Conservation (phyloP, 2,797 vertebrate genomes). For the Gila robusta region DNA sequence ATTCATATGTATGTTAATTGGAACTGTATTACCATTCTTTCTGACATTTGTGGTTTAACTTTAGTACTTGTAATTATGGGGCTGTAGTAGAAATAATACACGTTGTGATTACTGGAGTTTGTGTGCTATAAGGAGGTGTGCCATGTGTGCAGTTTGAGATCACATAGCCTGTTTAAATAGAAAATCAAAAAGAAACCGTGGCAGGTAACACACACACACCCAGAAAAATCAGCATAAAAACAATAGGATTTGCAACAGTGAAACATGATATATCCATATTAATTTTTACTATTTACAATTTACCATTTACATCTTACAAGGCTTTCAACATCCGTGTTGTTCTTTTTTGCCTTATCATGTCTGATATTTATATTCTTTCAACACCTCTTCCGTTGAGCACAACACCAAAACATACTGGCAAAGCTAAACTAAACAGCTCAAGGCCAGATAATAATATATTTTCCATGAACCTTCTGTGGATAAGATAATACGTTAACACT, state of each 20-base stretch:
- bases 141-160: not conserved
- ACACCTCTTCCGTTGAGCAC: not conserved
- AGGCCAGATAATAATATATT: not conserved
- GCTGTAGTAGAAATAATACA: not conserved
- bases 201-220: constrained; percentile 3
- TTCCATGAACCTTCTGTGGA: not conserved
- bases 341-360: not conserved
- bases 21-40: not conserved
- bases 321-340: not conserved
- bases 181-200: not conserved
- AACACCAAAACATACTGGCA: not conserved
- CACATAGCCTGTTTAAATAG: constrained; percentile 27
- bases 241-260: not conserved
- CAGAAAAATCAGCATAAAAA: not conserved
- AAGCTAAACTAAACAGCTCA: not conserved
- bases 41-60: not conserved
- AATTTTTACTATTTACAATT: not conserved
- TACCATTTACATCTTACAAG: not conserved
- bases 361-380: not conserved
- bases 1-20: not conserved
- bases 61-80: not conserved
- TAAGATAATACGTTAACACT: not conserved
- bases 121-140: constrained; percentile 13
- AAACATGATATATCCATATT: not conserved
- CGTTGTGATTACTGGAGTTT: not conserved